Evolutionary conservation across 2,113 vertebrate species (phyloP).

Genomic region (Chascanopsetta lugubris): DNA sequence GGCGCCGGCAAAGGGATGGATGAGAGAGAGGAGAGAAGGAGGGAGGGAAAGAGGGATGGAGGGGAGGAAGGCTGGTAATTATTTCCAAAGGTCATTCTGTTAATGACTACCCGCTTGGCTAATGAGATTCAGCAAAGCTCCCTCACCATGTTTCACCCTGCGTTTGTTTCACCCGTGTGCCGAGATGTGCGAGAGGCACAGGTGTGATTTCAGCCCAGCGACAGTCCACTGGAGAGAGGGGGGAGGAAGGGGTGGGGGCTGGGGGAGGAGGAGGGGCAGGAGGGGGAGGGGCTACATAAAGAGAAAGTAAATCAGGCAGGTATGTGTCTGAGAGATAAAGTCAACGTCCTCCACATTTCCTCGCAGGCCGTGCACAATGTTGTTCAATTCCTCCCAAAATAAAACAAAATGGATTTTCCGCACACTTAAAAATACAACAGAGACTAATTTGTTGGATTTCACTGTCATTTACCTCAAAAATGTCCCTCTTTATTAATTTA

Average conservation of each 20-base stretch:
- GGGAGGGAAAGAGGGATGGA: constrained; percentile 68
- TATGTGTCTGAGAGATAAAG: constrained; percentile 29
- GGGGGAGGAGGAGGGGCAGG: constrained; percentile 24
- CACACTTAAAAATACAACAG: constrained; percentile 23
- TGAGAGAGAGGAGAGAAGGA: constrained; percentile 65
- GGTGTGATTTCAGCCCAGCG: constrained; percentile 74
- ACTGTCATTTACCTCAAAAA: constrained; percentile 51
- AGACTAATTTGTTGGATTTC: constrained; percentile 59
- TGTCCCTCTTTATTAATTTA: constrained; percentile 40
- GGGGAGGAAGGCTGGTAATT: constrained; percentile 88
- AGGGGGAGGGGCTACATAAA: constrained; percentile 34
- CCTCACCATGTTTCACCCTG: constrained; percentile 82
- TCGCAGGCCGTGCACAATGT: constrained; percentile 35
- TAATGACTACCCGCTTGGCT: constrained; percentile 96
- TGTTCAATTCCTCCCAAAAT: constrained; percentile 46
- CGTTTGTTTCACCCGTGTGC: constrained; percentile 78
- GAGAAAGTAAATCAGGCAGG: constrained; percentile 38
- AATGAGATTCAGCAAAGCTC: constrained; percentile 96
- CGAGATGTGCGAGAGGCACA: constrained; percentile 77
- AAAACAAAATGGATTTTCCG: constrained; percentile 18
- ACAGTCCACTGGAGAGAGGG: constrained; percentile 64
- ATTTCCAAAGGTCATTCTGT: constrained; percentile 98
- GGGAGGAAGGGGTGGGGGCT: constrained; percentile 27
- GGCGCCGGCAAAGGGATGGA: constrained; percentile 69
- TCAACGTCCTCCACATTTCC: constrained; percentile 38